phyloP scores from a whole-genome alignment of 2,888 invertebrate species.

The Seladonia tumulorum region DNA sequence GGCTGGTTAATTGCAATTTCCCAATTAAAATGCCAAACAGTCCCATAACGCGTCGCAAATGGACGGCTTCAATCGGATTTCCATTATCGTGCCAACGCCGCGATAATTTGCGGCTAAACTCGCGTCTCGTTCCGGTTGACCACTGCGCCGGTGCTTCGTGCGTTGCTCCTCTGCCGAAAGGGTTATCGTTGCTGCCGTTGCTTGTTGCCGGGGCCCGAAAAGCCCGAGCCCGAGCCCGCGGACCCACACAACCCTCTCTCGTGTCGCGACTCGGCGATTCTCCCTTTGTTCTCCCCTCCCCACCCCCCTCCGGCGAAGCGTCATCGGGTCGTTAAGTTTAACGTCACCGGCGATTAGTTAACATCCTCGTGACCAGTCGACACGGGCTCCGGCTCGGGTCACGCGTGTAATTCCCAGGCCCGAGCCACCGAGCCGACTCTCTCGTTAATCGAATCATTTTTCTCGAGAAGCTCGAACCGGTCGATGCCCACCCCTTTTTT shows the following conservation, averaged over 20 bases:
- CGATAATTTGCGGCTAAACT: slow-evolving; percentile 80
- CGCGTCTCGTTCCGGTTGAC: slow-evolving; percentile 64
- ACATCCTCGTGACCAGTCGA: slow-evolving; percentile 56
- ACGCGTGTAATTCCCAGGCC: slow-evolving; percentile 46
- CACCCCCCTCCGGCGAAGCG: slow-evolving; percentile 30
- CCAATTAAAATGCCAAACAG: slow-evolving; percentile 78
- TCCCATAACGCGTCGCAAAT: slow-evolving; percentile 74
- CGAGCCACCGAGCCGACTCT: background rate
- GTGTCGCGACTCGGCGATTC: slow-evolving; percentile 36
- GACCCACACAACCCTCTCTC: slow-evolving; percentile 19
- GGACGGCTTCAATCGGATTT: slow-evolving; percentile 79
- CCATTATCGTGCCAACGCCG: slow-evolving; percentile 78
- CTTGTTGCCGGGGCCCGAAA: slow-evolving; percentile 45
- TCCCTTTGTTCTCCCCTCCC: slow-evolving; percentile 57
- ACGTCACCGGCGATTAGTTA: slow-evolving; percentile 57
- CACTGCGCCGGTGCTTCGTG: slow-evolving; percentile 27
- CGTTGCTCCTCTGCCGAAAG: slow-evolving; percentile 4
- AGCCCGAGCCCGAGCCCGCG: slow-evolving; percentile 33
- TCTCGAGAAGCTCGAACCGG: background rate
- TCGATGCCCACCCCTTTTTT: background rate
- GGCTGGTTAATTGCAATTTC: slow-evolving; percentile 78
- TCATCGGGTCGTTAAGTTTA: slow-evolving; percentile 63
- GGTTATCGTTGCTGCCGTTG: slow-evolving; percentile 61
- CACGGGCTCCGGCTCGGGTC: slow-evolving; percentile 38
- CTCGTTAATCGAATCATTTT: slow-evolving; percentile 11